Base-by-base conservation (phyloP, 2,113 vertebrate species). In the Thamnaconus septentrionalis region DNA sequence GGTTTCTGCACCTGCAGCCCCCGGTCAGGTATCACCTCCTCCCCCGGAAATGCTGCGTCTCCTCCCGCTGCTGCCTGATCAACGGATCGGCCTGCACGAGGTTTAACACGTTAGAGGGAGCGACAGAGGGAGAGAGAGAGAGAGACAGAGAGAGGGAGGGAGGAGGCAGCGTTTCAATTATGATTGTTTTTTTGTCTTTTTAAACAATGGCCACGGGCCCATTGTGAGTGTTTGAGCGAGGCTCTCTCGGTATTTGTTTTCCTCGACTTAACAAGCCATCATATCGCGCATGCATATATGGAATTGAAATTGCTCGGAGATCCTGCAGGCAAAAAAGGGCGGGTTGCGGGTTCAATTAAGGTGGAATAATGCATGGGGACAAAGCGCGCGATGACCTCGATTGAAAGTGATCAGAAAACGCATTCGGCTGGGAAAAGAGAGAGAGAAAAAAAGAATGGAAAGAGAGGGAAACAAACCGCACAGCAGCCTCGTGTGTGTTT, bases 321-420 rank as follows among this genome's bases (percentile, higher is more conserved):
- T 75, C 79, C 83, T 68, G 71, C 79, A 81, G 85, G 83, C 85
- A 85, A 79, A 31, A 31, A 31, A 85, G 66, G 78, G 71, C 59
- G 73, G 73, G 57, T 67, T 81, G 68, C 12, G 62, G 65, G 85
- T 88, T 87, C 81, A 85, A 79, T 88, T 83, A 85, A 82, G 81
- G 76, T 82, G 71, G 81, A 86, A 85, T 89, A 85, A 89, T 87
- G 84, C 85, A 88, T 78, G 75, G 77, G 70, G 72, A 81, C 76
- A 86, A 79, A 70, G 68, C 70, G 55, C 41, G 59, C 68, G 76
- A 79, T 86, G 75, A 84, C 82, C 86, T 81, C 64, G 66, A 81
- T 66, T 82, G 85, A 81, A 86, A 84, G 12, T 85, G 74, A 88
- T 87, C 87, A 82, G 71, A 83, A 87, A 84, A 73, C 57, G 64